Base-by-base conservation (phyloP, 2,797 vertebrate species). In the Molossus molossus region DNA sequence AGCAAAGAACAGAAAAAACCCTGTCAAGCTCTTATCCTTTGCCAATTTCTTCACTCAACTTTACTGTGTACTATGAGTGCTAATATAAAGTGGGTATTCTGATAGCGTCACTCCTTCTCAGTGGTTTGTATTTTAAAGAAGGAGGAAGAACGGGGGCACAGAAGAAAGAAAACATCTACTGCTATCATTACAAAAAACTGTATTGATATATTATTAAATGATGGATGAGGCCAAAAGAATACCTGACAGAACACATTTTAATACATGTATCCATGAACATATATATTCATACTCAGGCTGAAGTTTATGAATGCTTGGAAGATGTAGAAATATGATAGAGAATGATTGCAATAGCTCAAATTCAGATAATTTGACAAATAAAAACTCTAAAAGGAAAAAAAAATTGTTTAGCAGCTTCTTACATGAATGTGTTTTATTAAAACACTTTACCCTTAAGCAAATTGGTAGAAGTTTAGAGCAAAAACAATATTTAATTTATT, bases 61-160 rank as follows among this genome's bases (percentile, higher is more conserved):
- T 67, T 84, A 79, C 94, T 97, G 82, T 67, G 90, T 72, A 48
- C 85, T 95, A 67, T 64, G 79, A 50, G 10, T 96, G 75, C 84
- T n/a, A 69, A 93, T 96, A 96, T 96, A 93, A 62, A 91, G 83
- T 85, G 70, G 73, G 37, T 72, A 94, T 81, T 96, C 64, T 92
- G 91, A 95, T 97, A 57, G 91, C 58, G 94, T 96, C 45, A 48
- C 64, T 95, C 93, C 72, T 86, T 72, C 67, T 94, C 77, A 94
- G 53, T 77, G 17, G 87, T 87, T 95, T 96, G 40, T 58, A 69
- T 79, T 96, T 97, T 75, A 95, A 97, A 96, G 79, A 83, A 80
- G 29, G 95, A 95, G 95, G 40, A 97, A 98, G 97, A 98, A 73
- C 82, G 85, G 82, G 95, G 40, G 40, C 65, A 92, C 65, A 67